A percentile compares a stretch with the other conserved stretches of the same genome.
These are phyloP conservation scores for Mesembrinibis cayennensis DNA, from an alignment of 2,113 vertebrate genomes.

Conservation along the genomic window DNA sequence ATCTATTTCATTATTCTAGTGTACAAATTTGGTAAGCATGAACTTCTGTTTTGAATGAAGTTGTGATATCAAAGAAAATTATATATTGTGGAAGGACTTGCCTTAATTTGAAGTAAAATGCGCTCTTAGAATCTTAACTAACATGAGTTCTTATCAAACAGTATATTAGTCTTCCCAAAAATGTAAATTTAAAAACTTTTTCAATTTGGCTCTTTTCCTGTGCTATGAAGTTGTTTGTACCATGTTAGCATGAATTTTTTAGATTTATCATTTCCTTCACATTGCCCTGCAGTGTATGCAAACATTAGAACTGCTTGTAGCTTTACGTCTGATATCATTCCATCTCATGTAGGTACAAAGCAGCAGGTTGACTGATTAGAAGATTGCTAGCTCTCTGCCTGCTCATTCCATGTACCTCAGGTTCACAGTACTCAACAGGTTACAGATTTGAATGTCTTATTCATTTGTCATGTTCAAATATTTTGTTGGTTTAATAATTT, in stretches of 20 bases:
- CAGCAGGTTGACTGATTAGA: neutral
- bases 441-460: neutral
- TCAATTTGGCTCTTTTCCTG: neutral
- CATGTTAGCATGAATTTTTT: neutral
- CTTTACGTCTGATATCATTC: neutral
- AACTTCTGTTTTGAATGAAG: neutral
- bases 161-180: neutral
- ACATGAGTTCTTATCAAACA: neutral
- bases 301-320: neutral
- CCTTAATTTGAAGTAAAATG: neutral
- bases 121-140: neutral
- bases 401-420: neutral
- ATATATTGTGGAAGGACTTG: neutral
- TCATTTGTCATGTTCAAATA: neutral
- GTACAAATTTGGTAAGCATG: neutral
- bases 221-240: neutral
- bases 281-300: neutral
- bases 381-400: neutral
- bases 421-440: neutral
- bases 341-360: neutral
- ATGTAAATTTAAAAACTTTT: neutral
- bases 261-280: neutral
- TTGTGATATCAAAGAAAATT: neutral
- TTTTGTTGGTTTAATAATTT: neutral
- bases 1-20: neutral